Evolutionary conservation across 2,113 vertebrate species (phyloP).

Genomic region (Suricata suricatta): DNA sequence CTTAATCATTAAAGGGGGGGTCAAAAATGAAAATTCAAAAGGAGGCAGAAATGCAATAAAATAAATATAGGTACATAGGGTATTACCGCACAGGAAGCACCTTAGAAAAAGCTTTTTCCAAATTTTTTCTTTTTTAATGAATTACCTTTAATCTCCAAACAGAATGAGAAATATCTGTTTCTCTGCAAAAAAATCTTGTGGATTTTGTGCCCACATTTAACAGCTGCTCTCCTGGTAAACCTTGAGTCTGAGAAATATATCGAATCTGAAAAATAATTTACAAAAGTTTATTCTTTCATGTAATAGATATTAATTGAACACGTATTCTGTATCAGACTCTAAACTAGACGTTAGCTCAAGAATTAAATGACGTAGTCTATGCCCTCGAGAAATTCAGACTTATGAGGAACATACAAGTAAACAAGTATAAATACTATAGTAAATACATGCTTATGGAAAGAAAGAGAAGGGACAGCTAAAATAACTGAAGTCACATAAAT

Average conservation of each 20-base stretch:
- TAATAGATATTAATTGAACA: not conserved
- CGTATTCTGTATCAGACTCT: not conserved
- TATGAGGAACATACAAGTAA: not conserved
- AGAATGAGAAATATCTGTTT: constrained; percentile 93
- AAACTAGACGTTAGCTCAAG: not conserved
- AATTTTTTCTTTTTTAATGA: not conserved
- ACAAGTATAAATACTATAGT: not conserved
- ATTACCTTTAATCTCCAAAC: constrained; percentile 98
- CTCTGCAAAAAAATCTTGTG: constrained; percentile 91
- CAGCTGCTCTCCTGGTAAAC: constrained; percentile 94
- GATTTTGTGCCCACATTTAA: constrained; percentile 97
- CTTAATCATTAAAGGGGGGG: not conserved
- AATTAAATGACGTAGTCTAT: constrained; percentile 5
- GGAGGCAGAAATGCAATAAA: not conserved
- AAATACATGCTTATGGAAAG: not conserved
- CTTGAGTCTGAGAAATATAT: constrained; percentile 99
- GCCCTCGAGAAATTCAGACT: constrained; percentile 1
- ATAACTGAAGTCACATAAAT: not conserved
- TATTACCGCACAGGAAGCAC: not conserved
- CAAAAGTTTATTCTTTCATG: constrained; percentile 45
- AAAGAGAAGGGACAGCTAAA: not conserved
- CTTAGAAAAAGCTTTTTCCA: not conserved
- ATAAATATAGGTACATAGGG: not conserved
- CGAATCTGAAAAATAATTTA: constrained; percentile 91
- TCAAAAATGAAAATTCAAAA: constrained; percentile 28